phyloP scores from a whole-genome alignment of 2,113 vertebrate species.

The Psilopsiagon aurifrons region DNA sequence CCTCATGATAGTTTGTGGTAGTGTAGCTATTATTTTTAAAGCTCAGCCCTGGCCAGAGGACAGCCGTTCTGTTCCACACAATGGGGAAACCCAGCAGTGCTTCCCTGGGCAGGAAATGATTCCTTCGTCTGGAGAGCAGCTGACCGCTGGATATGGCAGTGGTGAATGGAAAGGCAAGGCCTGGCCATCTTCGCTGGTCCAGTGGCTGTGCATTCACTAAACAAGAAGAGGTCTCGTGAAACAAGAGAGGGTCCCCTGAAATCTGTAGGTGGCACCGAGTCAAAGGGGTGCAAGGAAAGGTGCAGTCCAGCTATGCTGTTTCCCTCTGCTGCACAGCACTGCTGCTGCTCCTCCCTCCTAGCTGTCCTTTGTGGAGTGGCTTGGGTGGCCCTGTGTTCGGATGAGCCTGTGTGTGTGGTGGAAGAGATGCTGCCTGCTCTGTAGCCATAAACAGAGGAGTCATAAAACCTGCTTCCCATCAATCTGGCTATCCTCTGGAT shows the following conservation, averaged over 20 bases:
- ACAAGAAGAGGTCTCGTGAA: not conserved
- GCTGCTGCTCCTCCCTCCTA: not conserved
- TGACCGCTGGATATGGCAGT: not conserved
- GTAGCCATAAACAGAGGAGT: not conserved
- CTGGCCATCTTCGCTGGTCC: not conserved
- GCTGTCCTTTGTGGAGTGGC: not conserved
- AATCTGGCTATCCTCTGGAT: not conserved
- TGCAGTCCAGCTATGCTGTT: not conserved
- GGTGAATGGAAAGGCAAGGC: accelerated
- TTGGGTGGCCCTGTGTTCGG: not conserved
- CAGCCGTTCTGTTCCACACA: not conserved
- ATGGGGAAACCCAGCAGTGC: not conserved
- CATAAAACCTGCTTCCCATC: not conserved
- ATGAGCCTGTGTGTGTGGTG: not conserved
- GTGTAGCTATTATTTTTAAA: slow-evolving; percentile 51
- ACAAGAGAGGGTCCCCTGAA: not conserved
- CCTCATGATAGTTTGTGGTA: slow-evolving; percentile 45
- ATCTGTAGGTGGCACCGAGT: not conserved
- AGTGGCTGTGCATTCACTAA: accelerated
- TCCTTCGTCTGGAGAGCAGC: not conserved
- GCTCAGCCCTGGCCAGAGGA: slow-evolving; percentile 33
- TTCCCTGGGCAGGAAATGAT: not conserved
- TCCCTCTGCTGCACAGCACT: not conserved
- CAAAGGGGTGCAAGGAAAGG: not conserved
- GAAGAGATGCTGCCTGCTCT: not conserved